Percentiles rank a stretch among this genome's conserved stretches.
Conservation (phyloP, 2,113 vertebrate genomes). For the Murina feae region DNA sequence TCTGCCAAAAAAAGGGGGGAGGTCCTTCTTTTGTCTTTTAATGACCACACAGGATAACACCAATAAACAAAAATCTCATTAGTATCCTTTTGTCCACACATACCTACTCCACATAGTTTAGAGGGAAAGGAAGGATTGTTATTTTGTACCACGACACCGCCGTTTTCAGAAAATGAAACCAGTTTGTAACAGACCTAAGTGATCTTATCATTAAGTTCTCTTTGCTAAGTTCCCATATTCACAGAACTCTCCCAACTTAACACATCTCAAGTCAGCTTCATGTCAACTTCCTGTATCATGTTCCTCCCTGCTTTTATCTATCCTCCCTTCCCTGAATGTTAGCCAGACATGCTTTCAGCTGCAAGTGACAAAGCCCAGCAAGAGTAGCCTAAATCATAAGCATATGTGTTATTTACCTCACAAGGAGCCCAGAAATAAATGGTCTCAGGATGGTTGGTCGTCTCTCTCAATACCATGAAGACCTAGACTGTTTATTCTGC, state of each 20-base stretch:
- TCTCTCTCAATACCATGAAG: neutral
- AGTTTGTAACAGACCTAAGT: neutral
- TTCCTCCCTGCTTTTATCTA: neutral
- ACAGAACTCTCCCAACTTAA: neutral
- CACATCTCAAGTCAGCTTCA: neutral
- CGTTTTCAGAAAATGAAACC: neutral
- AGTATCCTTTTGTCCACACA: neutral
- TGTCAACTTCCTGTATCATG: neutral
- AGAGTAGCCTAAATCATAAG: neutral
- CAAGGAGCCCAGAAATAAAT: neutral
- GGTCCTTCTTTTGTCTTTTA: neutral
- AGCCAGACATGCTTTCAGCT: neutral
- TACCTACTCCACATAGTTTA: neutral
- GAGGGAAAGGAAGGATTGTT: neutral
- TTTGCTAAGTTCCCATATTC: neutral
- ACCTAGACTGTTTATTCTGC: neutral
- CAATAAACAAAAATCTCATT: conserved; percentile 15
- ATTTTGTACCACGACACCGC: no score
- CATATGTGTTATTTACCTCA: neutral
- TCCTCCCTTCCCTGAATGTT: neutral
- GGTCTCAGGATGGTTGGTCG: neutral
- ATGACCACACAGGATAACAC: neutral
- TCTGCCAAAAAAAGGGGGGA: neutral
- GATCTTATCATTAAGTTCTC: neutral
- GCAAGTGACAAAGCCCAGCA: neutral